Evolutionary conservation across 2,113 vertebrate species (phyloP), one percentile per base, ranked within the genome.

Genomic region (Hystrix cristata): DNA sequence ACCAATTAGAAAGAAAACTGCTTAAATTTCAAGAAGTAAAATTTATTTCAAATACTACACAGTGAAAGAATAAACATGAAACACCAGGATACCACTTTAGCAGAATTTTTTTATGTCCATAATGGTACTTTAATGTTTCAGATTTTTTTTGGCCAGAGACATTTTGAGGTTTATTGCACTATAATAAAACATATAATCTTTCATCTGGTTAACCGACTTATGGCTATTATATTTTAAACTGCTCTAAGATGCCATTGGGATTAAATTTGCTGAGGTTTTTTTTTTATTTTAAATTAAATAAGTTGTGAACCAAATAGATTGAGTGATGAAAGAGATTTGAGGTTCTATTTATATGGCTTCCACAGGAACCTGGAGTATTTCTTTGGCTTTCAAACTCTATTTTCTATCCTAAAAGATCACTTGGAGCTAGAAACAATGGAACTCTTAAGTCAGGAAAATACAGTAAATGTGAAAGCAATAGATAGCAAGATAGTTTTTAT

Each of bases 61-160:
- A 89, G 69, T 89, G 80, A 95, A 94, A 96, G 74, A 93, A 94
- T 92, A 97, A 95, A 97, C 94, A 96, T 46, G 76, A 96, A 93
- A 94, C 80, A 53, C 92, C 87, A 96, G 95, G 93, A 93, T 59
- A 92, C 64, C 84, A 95, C 79, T 84, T 93, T 87, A 87, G 89
- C 55, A 48, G 87, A 81, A 80, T 65, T 85, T 69, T 97, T 97
- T 96, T 93, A 88, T 81, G 69, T 78, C 81, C 48, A 34, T 90
- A 97, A 97, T 90, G 87, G 72, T 90, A 71, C 82, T 93, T 95
- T 81, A 94, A 97, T 92, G 81, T 15, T 76, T 38, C 38, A 38
- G 38, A 38, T 38, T 38, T 38, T 92, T 72, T 90, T 96, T 91
- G 76, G 51, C 55, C 48, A 85, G 94, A 84, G 64, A 92, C 69